A percentile compares a stretch with the other conserved stretches of the same genome.
These are phyloP conservation scores for Pachymerium ferrugineum DNA, from an alignment of 2,888 invertebrate genomes.

Conservation along the genomic window DNA sequence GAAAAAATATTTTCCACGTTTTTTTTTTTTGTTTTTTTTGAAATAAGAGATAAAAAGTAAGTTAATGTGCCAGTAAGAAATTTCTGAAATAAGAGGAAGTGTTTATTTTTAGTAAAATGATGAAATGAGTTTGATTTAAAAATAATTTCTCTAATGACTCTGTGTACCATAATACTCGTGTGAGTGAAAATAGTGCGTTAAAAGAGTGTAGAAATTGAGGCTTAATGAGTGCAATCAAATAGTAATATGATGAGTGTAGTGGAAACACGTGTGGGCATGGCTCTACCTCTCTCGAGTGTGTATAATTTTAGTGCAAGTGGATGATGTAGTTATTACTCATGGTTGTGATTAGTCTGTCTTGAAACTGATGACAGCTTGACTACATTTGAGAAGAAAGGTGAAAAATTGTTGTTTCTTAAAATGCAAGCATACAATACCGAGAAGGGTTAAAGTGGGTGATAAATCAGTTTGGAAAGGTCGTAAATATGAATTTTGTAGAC, in stretches of 20 bases:
- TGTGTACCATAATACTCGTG: no score
- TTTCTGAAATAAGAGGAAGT: not conserved
- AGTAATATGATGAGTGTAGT: constrained; percentile 15
- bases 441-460: constrained; percentile 1
- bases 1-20: not conserved
- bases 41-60: not conserved
- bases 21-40: not conserved
- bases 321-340: constrained; percentile 19
- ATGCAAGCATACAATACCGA: not conserved
- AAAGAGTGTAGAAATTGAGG: not conserved
- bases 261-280: constrained; percentile 8
- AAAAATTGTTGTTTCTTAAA: not conserved
- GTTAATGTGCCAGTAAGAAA: not conserved
- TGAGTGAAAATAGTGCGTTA: not conserved
- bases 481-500: not conserved
- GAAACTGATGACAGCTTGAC: constrained; percentile 4
- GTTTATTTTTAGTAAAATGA: constrained; percentile 13
- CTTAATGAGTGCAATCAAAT: constrained; percentile 14
- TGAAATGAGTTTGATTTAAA: no score
- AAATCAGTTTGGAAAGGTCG: not conserved
- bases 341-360: not conserved
- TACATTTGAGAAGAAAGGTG: constrained; percentile 3
- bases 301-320: constrained; percentile 15
- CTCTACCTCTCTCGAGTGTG: constrained; percentile 6
- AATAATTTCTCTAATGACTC: not conserved